These are phyloP conservation scores for Apodemus speciosus DNA, from an alignment of 2,113 vertebrate species.

Conservation along the genomic window DNA sequence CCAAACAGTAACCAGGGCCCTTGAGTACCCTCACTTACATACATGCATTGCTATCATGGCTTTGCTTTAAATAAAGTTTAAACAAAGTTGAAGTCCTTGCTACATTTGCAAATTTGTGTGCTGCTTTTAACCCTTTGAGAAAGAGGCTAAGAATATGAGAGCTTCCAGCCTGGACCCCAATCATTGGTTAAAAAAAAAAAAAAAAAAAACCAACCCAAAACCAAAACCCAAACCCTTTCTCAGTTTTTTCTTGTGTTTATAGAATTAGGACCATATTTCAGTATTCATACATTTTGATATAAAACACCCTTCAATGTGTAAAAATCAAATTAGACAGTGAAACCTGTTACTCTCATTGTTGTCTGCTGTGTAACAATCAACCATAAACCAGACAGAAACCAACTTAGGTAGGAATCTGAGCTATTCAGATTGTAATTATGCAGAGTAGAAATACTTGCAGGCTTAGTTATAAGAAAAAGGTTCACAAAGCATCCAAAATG, in stretches of 20 bases:
- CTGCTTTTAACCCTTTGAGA: not conserved
- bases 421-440: slow-evolving; percentile 39
- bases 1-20: not conserved
- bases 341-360: slow-evolving; percentile 10
- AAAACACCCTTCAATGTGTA: slow-evolving; percentile 1
- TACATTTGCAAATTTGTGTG: not conserved
- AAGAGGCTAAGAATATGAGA: not conserved
- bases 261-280: not conserved
- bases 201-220: not conserved
- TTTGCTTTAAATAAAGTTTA: not conserved
- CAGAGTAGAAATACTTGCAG: not conserved
- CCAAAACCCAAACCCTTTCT: not conserved
- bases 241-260: not conserved
- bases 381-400: slow-evolving; percentile 23
- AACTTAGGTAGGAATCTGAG: slow-evolving; percentile 18
- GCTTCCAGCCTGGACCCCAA: not conserved
- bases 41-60: not conserved
- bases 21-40: not conserved
- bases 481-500: not conserved
- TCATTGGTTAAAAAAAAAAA: not conserved
- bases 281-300: not conserved
- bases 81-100: not conserved
- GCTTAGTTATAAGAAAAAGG: slow-evolving; percentile 43
- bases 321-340: slow-evolving; percentile 15
- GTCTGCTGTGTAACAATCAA: slow-evolving; percentile 32